Base-by-base conservation (phyloP, 2,888 invertebrate species). In the Drosophila formosana region DNA sequence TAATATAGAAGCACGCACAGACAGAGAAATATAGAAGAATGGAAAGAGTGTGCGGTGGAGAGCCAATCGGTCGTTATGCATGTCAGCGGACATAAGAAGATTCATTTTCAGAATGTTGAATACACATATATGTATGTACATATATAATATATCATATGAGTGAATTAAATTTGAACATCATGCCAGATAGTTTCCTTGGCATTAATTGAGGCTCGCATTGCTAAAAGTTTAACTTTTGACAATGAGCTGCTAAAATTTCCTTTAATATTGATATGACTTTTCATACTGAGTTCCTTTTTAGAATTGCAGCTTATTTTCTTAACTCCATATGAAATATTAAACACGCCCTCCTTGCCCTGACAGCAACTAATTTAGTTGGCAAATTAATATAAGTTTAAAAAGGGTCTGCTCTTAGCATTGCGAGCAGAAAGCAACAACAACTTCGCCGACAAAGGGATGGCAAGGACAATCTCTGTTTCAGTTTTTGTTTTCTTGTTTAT, bases 81-180 rank as follows among this genome's bases (percentile, higher is more conserved):
- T 63, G 78, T 75, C 75, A 58, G 55, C 45, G 55, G 45, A 9
- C 67, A 60, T 55, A 60, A 73, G 58, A 67, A 56, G 55, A 58
- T 67, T 78, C 51, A 67, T 58, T 74, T 72, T 72, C 57, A 74
- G 53, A 45, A 18, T 45, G 18, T 41, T 55, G 50, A 63, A 49
- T 62, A n/a, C 34, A 32, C 8, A 32, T 3, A 9, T 8, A 18
- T 11, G 4, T 4, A 46, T 39, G 25, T n/a, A 18, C 18, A 18
- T n/a, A 30, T 32, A 30, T 25, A 37, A 37, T 4, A 18, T 18
- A 18, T 18, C 18, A 18, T 18, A 18, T 18, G 18, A 13, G 26
- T 26, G 39, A 7, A 41, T 41, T 41, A 41, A 41, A 18, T 7
- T 18, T 41, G 39, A 18, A 41, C 18, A 7, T 7, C 9, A 8